Conservation (phyloP, 2,888 invertebrate genomes). For the Drepanosiphum platanoidis region DNA sequence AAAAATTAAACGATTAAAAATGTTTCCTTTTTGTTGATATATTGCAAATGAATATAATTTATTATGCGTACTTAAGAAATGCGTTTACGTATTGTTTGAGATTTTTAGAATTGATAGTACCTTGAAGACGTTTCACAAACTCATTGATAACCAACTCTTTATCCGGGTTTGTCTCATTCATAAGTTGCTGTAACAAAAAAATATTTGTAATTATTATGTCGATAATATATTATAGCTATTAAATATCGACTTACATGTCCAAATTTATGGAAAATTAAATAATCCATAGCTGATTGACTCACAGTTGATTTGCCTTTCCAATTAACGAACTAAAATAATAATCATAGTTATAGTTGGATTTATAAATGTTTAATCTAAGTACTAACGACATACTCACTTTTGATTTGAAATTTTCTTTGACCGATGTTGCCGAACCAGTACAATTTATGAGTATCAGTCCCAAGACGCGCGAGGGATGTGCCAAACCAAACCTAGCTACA, state of each 20-base stretch:
- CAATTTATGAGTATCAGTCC: slow-evolving; percentile 88
- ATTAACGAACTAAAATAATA: slow-evolving; percentile 75
- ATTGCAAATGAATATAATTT: slow-evolving; percentile 5
- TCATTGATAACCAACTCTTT: slow-evolving; percentile 80
- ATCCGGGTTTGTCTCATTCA: slow-evolving; percentile 73
- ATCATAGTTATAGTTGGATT: slow-evolving; percentile 11
- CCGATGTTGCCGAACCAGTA: slow-evolving; percentile 86
- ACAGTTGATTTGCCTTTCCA: slow-evolving; percentile 84
- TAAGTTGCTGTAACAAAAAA: slow-evolving; percentile 71
- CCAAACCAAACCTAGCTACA: slow-evolving; percentile 83
- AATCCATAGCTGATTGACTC: slow-evolving; percentile 87
- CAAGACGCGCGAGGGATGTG: slow-evolving; percentile 80
- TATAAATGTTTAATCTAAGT: background rate
- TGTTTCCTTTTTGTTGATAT: background rate
- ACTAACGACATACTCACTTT: slow-evolving; percentile 70
- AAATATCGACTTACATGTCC: slow-evolving; percentile 78
- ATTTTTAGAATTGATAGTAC: slow-evolving; percentile 80
- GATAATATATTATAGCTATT: background rate
- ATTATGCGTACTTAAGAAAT: slow-evolving; percentile 78
- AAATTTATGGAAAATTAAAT: slow-evolving; percentile 89
- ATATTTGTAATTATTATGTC: background rate
- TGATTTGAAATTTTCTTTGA: slow-evolving; percentile 85
- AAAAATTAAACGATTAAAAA: slow-evolving; percentile 38
- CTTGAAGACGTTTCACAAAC: slow-evolving; percentile 79
- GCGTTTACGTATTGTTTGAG: slow-evolving; percentile 83